Base-by-base conservation (phyloP, 2,888 invertebrate genomes). In the Epicampocera succincta region DNA sequence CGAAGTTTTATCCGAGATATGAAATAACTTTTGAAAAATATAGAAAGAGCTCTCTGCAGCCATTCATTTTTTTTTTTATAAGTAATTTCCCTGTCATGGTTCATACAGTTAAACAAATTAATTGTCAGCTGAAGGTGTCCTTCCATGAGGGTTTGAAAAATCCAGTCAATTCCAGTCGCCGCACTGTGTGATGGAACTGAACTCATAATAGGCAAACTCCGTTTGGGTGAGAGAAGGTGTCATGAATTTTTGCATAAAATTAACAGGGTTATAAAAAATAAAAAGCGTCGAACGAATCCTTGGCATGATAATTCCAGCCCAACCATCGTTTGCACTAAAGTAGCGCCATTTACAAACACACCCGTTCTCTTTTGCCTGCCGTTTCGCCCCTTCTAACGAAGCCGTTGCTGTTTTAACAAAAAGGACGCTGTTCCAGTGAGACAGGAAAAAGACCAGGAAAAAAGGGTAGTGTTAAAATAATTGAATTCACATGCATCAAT, bases 401-500 rank as follows among this genome's bases (percentile, higher is more conserved):
- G 66, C 50, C 58, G 21, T 66, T 69, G 80, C 56, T 76, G 75
- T 40, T 80, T 44, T 84, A 77, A 77, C 82, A 42, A 29, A 68
- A 58, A 44, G 19, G 42, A 66, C 29, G 17, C 17, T 11, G 15
- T 13, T 83, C 80, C 77, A 29, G 3, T 8, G n/a, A n/a, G n/a
- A 13, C 5, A 19, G 3, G 12, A n/a, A 8, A 29, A 40, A 46
- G 48, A 87, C 1, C 4, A 15, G 60, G n/a, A 13, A 86, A 89
- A 69, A 42, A 63, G 73, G 87, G 86, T 86, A 87, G 86, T 87
- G 85, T 85, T 86, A 86, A 85, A 87, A 87, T 89, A 89, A 89
- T 89, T 89, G 89, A 89, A 89, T 89, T 89, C 89, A 89, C 89
- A 86, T 88, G 89, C 89, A 86, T 89, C 89, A 87, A 87, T 87